A percentile compares a stretch with the other conserved stretches of the same genome.
phyloP scores from a whole-genome alignment of 2,113 vertebrate genomes.

The Mustela lutreola region DNA sequence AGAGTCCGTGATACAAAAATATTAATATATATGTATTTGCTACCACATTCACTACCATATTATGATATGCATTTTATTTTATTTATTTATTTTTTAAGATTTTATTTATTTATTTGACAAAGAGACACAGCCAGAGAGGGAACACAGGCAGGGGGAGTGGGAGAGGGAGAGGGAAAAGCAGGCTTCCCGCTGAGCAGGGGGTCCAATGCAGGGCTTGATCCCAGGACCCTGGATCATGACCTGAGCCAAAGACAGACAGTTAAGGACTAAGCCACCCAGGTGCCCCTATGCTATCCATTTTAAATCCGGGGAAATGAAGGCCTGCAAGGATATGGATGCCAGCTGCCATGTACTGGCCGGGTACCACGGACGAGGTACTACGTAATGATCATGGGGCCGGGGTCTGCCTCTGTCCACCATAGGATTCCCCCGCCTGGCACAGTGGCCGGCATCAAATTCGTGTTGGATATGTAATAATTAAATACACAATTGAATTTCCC shows the following conservation, averaged over 20 bases:
- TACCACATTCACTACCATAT: background rate
- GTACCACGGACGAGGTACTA: rapidly evolving
- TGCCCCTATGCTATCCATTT: background rate
- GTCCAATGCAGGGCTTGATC: no score
- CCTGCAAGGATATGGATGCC: background rate
- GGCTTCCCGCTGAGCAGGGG: no score
- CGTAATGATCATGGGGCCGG: background rate
- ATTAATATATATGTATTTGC: background rate
- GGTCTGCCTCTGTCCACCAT: background rate
- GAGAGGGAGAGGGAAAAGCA: no score
- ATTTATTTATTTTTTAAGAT: no score
- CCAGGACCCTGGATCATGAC: no score
- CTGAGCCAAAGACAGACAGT: no score
- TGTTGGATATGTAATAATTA: background rate
- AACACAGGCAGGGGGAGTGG: no score
- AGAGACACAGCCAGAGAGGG: no score
- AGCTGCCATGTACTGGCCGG: background rate
- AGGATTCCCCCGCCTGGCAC: background rate
- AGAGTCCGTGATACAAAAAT: background rate
- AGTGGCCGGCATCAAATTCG: background rate
- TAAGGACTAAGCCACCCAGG: no score
- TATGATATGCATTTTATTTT: background rate
- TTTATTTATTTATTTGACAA: no score
- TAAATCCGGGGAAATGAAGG: background rate
- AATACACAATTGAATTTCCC: background rate